Conservation (phyloP, 2,888 invertebrate species). For the Chymomyza procnemis region DNA sequence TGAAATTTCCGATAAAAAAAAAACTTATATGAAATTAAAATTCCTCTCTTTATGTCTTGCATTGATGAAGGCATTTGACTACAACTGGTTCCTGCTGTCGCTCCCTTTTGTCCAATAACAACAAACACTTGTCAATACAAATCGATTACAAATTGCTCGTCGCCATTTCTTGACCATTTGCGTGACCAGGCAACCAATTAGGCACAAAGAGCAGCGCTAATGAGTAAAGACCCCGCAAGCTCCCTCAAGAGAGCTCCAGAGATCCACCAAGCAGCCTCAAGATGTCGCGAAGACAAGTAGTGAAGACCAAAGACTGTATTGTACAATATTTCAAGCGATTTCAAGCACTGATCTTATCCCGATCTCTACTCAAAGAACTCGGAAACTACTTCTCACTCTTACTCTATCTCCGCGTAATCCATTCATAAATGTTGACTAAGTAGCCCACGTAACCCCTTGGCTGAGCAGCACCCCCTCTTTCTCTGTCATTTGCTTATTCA, state of each 20-base stretch:
- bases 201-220: not conserved
- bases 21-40: constrained; percentile 34
- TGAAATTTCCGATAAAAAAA: constrained; percentile 48
- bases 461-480: no score
- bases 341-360: not conserved
- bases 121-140: not conserved
- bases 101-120: not conserved
- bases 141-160: not conserved
- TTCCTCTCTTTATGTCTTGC: not conserved
- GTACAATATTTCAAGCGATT: no score
- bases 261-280: not conserved
- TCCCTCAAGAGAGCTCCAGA: not conserved
- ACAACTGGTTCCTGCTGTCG: no score
- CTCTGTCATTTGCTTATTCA: not conserved
- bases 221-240: not conserved
- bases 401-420: not conserved
- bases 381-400: no score
- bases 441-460: not conserved
- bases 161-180: not conserved
- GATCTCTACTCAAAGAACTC: constrained; percentile 13
- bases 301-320: no score
- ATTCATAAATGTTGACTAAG: not conserved
- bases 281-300: no score
- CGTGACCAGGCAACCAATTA: not conserved
- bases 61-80: not conserved